Evolutionary conservation across 2,797 vertebrate genomes (phyloP), one percentile per base, ranked within the genome.

Genomic region (Tenualosa ilisha): DNA sequence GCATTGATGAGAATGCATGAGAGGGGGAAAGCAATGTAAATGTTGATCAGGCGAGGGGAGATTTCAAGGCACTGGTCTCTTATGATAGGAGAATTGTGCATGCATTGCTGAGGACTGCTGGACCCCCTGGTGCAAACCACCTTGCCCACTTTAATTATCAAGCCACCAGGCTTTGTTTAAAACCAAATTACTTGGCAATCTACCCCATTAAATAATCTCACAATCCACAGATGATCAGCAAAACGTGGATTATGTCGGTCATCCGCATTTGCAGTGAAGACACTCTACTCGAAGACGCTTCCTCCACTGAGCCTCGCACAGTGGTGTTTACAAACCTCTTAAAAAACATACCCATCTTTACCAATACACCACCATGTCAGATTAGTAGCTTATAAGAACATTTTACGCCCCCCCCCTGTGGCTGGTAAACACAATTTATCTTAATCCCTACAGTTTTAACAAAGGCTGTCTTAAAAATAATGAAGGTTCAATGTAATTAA

Each of bases 341-440:
- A 84, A 79, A 81, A 79, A 81, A 88, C 72, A 82, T 50, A 84
- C 84, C 83, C 81, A 82, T 82, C 84, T 84, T 81, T 88, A 81
- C 83, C 84, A 84, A 81, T 84, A 84, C 61, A 83, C 81, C 82
- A 81, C 85, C 61, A 81, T 83, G 51, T 92, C 88, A 90, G 59
- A 88, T 89, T 87, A 89, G 81, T 86, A 84, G 86, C 83, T 89
- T 88, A 90, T 87, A 88, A 89, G 84, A 85, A 82, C 54, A 82
- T 86, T 79, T 82, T 87, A 87, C 84, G 59, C 87, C 86, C 92
- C 75, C 75, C 31, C 31, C 68, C 83, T n/a, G 81, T 86, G 75
- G 84, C 85, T 87, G 79, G 90, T 94, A 93, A 94, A 94, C 91
- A 93, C 90, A 90, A 93, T 94, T 92, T 88, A 94, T 94, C 92